phyloP scores from a whole-genome alignment of 2,888 invertebrate genomes.

The Patella pellucida region DNA sequence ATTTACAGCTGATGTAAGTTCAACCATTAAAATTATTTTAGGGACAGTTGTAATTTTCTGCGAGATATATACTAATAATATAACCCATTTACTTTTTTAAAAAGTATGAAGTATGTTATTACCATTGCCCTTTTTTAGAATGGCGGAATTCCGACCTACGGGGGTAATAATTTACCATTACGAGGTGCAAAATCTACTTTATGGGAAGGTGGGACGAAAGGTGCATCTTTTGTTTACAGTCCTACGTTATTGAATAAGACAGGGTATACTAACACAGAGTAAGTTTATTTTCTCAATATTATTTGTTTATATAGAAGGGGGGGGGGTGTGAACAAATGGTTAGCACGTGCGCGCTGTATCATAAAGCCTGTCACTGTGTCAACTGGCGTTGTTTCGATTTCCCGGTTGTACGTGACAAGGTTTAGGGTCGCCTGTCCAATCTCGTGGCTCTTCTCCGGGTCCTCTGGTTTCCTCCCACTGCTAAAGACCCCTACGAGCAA shows the following conservation, averaged over 20 bases:
- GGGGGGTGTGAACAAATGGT: too few relatives aligned
- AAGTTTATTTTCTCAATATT: slow-evolving; percentile 14
- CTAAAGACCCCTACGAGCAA: too few relatives aligned
- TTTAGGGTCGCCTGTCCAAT: too few relatives aligned
- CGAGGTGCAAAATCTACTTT: slow-evolving; percentile 79
- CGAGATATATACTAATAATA: too few relatives aligned
- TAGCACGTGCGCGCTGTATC: too few relatives aligned
- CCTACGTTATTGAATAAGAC: slow-evolving; percentile 41
- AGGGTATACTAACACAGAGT: slow-evolving; percentile 53
- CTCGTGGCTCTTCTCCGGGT: too few relatives aligned
- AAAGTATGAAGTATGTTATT: neutral
- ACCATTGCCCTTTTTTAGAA: slow-evolving; percentile 55
- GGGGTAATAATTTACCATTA: slow-evolving; percentile 70
- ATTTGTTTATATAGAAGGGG: neutral
- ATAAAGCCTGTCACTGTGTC: too few relatives aligned
- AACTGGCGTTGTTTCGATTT: too few relatives aligned
- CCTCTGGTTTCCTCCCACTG: too few relatives aligned
- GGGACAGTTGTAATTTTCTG: too few relatives aligned
- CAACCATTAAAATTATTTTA: neutral
- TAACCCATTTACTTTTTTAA: too few relatives aligned
- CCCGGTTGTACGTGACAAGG: too few relatives aligned
- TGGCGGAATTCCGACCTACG: slow-evolving; percentile 65
- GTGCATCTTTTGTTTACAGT: slow-evolving; percentile 70
- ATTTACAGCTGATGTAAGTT: slow-evolving; percentile 89
- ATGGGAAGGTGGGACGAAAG: slow-evolving; percentile 83